Base-by-base conservation (phyloP, 2,113 vertebrate genomes). In the Romanogobio albipinnatus region DNA sequence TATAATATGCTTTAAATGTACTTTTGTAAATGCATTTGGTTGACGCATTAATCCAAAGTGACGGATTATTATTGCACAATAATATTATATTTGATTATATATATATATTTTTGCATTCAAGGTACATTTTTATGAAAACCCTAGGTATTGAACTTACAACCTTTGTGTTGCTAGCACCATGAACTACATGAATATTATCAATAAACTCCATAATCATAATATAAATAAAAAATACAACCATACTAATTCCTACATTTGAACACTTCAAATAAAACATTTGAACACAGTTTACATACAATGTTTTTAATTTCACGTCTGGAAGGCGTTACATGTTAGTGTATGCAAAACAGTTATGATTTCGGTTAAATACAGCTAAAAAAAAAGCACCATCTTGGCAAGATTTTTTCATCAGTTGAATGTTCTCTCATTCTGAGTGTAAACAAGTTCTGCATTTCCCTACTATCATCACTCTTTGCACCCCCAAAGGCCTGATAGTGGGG, bases 281-380 rank as follows among this genome's bases (percentile, higher is more conserved):
- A 29, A 29, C 29, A 29, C 29, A 17, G 24, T 29, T 33, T 75
- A 2, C 19, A 39, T 58, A n/a, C 29, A 24, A 64, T 29, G 26
- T 39, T 47, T 47, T 26, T 64, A 64, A 47, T 80, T n/a, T 59
- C 47, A 36, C 43, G 33, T 39, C 58, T 78, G 13, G 8, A 80
- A 49, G 36, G 43, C 77, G 64, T 76, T 19, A 76, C 45, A 76
- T 53, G 59, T 62, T 47, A 80, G 43, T 81, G 43, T 81, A 13
- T 51, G 78, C 22, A 62, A 62, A 81, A 22, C 24, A 36, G 17
- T n/a, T 58, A 3, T n/a, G 22, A 78, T 15, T 15, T 78, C 22
- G 11, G 29, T 22, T 33, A 19, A 17, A 66, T 11, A n/a, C 8
- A 53, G 1, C 24, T 13, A n/a, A 33, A 61, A 7, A 51, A 7